Evolutionary conservation across 2,113 vertebrate species (phyloP).

Genomic region (Mugil cephalus): DNA sequence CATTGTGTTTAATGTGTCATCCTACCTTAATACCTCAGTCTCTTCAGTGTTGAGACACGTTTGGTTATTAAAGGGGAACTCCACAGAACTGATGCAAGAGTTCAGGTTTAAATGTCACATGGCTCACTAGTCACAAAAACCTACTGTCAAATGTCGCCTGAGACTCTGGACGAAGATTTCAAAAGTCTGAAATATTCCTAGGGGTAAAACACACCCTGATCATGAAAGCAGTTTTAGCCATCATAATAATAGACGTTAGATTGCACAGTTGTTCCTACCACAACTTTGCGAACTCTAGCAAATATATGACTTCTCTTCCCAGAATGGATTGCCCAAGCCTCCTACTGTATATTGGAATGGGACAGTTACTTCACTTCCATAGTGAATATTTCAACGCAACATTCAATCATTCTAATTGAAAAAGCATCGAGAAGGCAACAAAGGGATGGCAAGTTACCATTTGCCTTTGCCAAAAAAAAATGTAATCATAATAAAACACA

Average conservation of each 20-base stretch:
- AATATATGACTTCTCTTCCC: background rate
- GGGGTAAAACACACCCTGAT: too few species aligned
- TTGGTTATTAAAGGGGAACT: background rate
- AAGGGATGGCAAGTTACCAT: background rate
- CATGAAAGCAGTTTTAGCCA: too few species aligned
- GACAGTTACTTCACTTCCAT: constrained; percentile 5
- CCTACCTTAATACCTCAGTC: background rate
- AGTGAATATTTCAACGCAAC: background rate
- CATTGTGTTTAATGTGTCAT: background rate
- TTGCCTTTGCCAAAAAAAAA: background rate
- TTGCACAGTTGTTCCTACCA: background rate
- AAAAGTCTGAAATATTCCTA: background rate
- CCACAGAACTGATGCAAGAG: background rate
- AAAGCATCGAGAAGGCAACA: background rate
- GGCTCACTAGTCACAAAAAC: too few species aligned
- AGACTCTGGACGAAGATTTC: background rate
- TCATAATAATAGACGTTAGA: too few species aligned
- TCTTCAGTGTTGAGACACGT: background rate
- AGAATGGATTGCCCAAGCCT: background rate
- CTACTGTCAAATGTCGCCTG: background rate
- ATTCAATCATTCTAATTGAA: background rate
- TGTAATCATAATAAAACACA: background rate
- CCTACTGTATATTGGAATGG: background rate
- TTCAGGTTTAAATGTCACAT: too few species aligned
- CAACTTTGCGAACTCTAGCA: background rate